A percentile compares a stretch with the other conserved stretches of the same genome.
phyloP scores from a whole-genome alignment of 2,888 invertebrate genomes.

The Drosophila picticornis region DNA sequence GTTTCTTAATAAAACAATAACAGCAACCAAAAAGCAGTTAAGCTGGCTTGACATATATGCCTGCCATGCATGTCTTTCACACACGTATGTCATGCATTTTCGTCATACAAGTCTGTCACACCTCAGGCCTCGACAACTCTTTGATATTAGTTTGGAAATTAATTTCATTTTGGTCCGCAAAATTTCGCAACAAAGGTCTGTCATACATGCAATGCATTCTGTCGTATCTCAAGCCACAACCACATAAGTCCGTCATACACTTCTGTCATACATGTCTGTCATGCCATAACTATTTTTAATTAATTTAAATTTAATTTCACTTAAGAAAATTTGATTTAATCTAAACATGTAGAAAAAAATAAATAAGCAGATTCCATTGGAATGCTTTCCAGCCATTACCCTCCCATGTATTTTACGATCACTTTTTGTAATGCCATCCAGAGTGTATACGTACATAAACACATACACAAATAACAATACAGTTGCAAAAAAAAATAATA shows the following conservation, averaged over 20 bases:
- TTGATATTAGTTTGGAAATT: neutral
- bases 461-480: neutral
- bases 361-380: neutral
- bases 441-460: neutral
- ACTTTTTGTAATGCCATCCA: neutral
- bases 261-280: neutral
- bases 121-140: neutral
- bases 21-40: neutral
- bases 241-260: neutral
- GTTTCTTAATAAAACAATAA: constrained; percentile 4
- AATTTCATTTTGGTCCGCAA: neutral
- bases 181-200: neutral
- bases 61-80: neutral
- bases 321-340: neutral
- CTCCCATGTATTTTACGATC: neutral
- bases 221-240: neutral
- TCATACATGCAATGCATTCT: neutral
- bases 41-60: neutral
- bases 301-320: neutral
- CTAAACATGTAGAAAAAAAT: neutral
- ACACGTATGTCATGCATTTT: neutral
- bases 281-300: neutral
- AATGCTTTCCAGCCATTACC: neutral
- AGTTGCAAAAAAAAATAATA: neutral
- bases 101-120: neutral